Base-by-base conservation (phyloP, 1,140 invertebrate genomes). In the Microplitis mediator region DNA sequence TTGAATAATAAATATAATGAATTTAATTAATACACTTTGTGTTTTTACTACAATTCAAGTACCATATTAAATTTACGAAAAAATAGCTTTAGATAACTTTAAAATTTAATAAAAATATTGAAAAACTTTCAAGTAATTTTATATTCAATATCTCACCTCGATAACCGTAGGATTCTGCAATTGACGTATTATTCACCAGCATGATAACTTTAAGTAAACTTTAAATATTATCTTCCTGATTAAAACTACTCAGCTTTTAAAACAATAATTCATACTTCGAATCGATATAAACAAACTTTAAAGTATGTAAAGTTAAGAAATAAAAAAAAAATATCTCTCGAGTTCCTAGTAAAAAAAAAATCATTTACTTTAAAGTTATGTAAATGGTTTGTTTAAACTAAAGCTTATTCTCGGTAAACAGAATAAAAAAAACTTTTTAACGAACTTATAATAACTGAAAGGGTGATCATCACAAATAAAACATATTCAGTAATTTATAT, bases 401-500 rank as follows among this genome's bases (percentile, higher is more conserved):
- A 11, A 45, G 39, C 11, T 45, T 45, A 6, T 45, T 45, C 39
- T 45, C 39, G 6, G 39, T 3, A 45, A 45, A 11, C 11, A 11
- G 39, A 45, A 32, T 9, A 32, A 9, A 34, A 61, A 31, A 61
- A 11, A 31, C 8, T 31, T 61, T 31, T 35, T 61, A 71, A 71
- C 39, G 50, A 71, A 45, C 13, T 71, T 34, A 63, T 50, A 71
- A 63, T 61, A 39, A 54, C 14, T 11, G 34, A 34, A n/a, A 61
- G 3, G 34, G 23, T 32, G 23, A 14, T 50, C 14, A 63, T 62
- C 45, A 45, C 52, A 23, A 51, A 51, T 32, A 50, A 3, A 4
- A 13, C 39, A 39, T 39, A 13, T 61, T 56, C 31, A 64, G 45
- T 56, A 73, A 71, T 71, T 56, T 58, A 71, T 58, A 50, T 64